Percentiles rank a stretch among this genome's conserved stretches.
phyloP scores from a whole-genome alignment of 2,113 vertebrate species.

The Amia ocellicauda region DNA sequence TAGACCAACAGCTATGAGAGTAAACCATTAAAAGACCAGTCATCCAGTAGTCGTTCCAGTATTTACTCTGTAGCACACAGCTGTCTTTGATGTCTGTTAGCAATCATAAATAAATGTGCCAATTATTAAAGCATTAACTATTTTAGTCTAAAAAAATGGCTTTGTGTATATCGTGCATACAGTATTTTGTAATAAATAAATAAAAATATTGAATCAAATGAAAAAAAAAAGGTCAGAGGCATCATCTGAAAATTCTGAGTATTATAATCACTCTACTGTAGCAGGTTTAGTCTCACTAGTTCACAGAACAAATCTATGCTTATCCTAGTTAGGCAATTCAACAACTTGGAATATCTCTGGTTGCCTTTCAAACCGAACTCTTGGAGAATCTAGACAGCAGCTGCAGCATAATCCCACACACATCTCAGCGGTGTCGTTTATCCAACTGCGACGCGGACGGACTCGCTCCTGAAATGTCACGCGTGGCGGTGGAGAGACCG shows the following conservation, averaged over 20 bases:
- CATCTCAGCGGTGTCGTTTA: slow-evolving; percentile 23
- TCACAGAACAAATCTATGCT: slow-evolving; percentile 56
- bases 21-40: slow-evolving; percentile 32
- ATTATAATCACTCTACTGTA: slow-evolving; percentile 74
- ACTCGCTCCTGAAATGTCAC: slow-evolving; percentile 33
- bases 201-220: slow-evolving; percentile 54
- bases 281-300: slow-evolving; percentile 69
- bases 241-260: slow-evolving; percentile 69
- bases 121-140: slow-evolving; percentile 85
- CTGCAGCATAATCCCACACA: slow-evolving; percentile 39
- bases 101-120: slow-evolving; percentile 87
- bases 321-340: slow-evolving; percentile 43
- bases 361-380: slow-evolving; percentile 56
- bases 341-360: slow-evolving; percentile 43
- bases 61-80: slow-evolving; percentile 75
- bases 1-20: slow-evolving; percentile 62
- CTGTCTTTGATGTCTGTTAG: slow-evolving; percentile 74
- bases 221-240: slow-evolving; percentile 34
- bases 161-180: slow-evolving; percentile 84
- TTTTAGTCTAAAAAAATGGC: slow-evolving; percentile 70
- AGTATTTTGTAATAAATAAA: slow-evolving; percentile 80
- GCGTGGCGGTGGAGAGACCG: slow-evolving; percentile 1
- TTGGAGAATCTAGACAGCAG: slow-evolving; percentile 40
- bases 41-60: slow-evolving; percentile 70
- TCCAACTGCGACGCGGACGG: slow-evolving; percentile 26